Evolutionary conservation across 1,140 invertebrate species (phyloP), one percentile per base, ranked within the genome.

Genomic region (Drosophila auraria): DNA sequence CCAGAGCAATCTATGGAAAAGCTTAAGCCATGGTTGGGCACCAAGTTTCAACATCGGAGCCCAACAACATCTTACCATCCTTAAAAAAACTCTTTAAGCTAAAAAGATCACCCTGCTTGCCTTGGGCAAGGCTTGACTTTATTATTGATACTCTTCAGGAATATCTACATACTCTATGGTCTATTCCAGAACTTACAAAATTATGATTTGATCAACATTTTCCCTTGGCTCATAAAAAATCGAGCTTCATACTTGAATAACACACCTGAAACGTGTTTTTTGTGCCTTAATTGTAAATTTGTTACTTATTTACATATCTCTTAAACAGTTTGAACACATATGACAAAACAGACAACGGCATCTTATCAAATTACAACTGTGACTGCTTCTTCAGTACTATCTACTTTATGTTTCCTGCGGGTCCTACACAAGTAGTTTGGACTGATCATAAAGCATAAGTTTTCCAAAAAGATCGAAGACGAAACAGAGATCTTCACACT

Each of bases 401-500:
- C 54, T 57, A 40, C 14, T 57, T 57, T 40, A 57, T 57, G 40
- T 68, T 40, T 69, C 25, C 36, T 69, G 47, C 63, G 47, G 66
- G 63, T 47, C n/a, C 27, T 38, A 33, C 36, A 33, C 6, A 45
- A 63, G 51, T 27, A 45, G 17, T 30, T 64, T 11, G 5, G 8
- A 17, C 7, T 14, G 33, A 36, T 36, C 30, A n/a, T 30, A 36
- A 36, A 23, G 36, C 36, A 27, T n/a, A 5, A 42, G 25, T 25
- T 17, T 36, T 33, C 30, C 9, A 6, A 38, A 50, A 5, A 60
- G 27, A 44, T 59, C 30, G 3, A 12, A 23, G n/a, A 17, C 0
- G 15, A 3, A 17, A 5, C 30, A n/a, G 15, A 59, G 36, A 61
- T 73, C 54, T 73, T 73, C 38, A 73, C 70, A 72, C 68, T 71